Percentiles rank a stretch among this genome's conserved stretches.
These are phyloP conservation scores for Actenoides hombroni DNA, from an alignment of 2,113 vertebrate genomes.

Conservation along the genomic window DNA sequence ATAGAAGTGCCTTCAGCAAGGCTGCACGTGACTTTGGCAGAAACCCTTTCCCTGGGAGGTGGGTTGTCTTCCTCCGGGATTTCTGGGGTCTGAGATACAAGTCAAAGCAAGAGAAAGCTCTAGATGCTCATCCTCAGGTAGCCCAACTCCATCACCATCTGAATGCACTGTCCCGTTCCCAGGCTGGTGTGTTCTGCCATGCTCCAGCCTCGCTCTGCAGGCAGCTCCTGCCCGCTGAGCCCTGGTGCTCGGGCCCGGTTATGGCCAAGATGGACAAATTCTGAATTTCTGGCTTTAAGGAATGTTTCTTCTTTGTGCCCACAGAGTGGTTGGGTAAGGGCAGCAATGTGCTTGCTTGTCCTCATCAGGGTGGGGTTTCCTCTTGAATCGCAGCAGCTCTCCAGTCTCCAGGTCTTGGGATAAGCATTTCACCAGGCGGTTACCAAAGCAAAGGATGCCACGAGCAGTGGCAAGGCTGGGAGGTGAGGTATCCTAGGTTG, in stretches of 20 bases:
- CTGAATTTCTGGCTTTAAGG: background rate
- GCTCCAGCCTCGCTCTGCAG: accelerated
- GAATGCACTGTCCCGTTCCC: accelerated
- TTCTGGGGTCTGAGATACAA: background rate
- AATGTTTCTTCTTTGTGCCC: background rate
- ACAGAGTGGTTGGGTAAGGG: background rate
- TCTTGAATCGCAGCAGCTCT: background rate
- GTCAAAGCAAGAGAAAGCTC: background rate
- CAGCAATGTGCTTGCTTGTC: background rate
- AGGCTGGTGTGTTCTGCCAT: background rate
- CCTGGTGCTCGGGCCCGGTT: too few relatives aligned
- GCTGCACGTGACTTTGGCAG: background rate
- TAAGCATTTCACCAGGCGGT: background rate
- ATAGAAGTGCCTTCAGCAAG: background rate
- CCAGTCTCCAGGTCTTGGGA: background rate
- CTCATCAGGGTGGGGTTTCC: background rate
- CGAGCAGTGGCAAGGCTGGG: background rate
- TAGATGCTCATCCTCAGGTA: background rate
- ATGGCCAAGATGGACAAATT: background rate
- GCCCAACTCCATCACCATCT: background rate
- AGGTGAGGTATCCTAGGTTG: background rate
- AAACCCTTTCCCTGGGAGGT: background rate
- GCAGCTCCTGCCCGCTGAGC: background rate
- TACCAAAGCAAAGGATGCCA: background rate
- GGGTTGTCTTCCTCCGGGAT: background rate